Evolutionary conservation across 1,140 invertebrate genomes (phyloP), one percentile per base, ranked within the genome.

Genomic region (Tyrophagus putrescentiae): DNA sequence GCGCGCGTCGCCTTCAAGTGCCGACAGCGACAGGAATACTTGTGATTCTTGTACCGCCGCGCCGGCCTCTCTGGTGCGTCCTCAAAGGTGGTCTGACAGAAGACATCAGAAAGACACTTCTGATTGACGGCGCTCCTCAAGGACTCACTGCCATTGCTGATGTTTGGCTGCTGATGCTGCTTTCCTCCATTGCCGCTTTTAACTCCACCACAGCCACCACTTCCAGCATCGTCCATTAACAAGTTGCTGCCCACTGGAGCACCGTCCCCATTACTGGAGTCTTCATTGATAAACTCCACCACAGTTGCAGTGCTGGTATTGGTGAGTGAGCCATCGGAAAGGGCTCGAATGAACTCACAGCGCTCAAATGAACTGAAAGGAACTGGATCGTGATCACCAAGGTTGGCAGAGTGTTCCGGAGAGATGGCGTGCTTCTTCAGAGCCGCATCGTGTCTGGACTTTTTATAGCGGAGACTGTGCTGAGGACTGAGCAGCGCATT

Each of bases 291-390:
- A 29, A 27, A 60, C 21, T 60, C 58, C 21, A 60, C 52, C 2
- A 60, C 58, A 60, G 58, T 60, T 29, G 57, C 28, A 9, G 58
- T 23, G 25, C 58, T 60, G 1, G 57, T 57, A 25, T 58, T 58
- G 52, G 58, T 60, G 18, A 60, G 28, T 11, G 58, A 60, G 7
- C 58, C 57, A 58, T 60, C 58, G 11, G 58, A 60, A 27, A 60
- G 11, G 23, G n/a, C 58, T 3, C 53, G 36, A n/a, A 58, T 25
- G 2, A 58, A 57, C 13, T 58, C 57, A 18, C 16, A 58, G 4
- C 28, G 13, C n/a, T 54, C 25, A 13, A 31, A 27, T 3, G n/a
- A 25, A 52, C 39, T 56, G 2, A 29, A 56, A 56, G 39, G 27
- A 16, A 11, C 9, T 41, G 18, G 18, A 25, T 21, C 16, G 29